Conservation (phyloP, 2,797 vertebrate species). For the Trachops cirrhosus region DNA sequence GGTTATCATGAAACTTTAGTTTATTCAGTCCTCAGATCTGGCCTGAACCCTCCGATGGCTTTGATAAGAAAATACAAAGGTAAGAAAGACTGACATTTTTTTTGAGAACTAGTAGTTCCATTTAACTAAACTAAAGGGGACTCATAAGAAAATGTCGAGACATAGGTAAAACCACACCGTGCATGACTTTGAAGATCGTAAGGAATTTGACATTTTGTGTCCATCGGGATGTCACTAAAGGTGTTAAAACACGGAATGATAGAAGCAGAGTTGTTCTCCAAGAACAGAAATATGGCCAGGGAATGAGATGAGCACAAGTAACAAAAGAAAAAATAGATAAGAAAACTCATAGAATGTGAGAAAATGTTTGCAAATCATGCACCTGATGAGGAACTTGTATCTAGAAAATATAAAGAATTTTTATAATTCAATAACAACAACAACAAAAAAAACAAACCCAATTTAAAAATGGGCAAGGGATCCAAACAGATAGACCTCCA, state of each 20-base stretch:
- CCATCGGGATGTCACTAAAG: neutral
- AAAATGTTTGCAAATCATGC: neutral
- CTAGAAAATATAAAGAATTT: neutral
- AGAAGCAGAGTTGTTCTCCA: neutral
- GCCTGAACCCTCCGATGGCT: neutral
- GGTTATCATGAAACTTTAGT: neutral
- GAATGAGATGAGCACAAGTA: neutral
- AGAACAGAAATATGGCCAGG: neutral
- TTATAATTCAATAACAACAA: neutral
- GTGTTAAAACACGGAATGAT: neutral
- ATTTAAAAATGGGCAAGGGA: neutral
- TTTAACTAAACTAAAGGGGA: neutral
- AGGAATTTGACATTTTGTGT: neutral
- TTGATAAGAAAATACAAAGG: conserved; percentile 13
- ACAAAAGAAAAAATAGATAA: neutral
- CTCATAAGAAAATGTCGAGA: neutral
- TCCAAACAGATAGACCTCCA: neutral
- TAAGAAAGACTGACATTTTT: neutral
- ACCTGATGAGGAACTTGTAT: neutral
- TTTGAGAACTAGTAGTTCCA: neutral
- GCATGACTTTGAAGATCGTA: neutral
- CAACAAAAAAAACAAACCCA: neutral
- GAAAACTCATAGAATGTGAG: neutral
- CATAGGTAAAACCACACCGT: neutral
- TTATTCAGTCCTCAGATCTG: neutral